Evolutionary conservation across 2,113 vertebrate genomes (phyloP), one percentile per base, ranked within the genome.

Genomic region (Sialia sialis): DNA sequence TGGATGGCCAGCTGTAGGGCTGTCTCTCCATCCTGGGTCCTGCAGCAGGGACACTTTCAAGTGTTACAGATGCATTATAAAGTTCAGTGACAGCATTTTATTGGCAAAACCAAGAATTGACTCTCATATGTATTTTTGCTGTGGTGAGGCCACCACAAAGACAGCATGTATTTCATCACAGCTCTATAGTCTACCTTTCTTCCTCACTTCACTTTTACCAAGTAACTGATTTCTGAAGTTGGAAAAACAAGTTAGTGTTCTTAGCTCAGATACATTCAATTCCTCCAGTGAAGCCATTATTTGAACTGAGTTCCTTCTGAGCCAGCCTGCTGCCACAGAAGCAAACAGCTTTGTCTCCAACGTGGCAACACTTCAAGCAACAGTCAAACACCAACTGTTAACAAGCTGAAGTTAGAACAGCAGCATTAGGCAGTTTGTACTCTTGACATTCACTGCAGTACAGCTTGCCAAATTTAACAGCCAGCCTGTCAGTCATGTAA

Each of bases 1-100:
- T 98, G 99, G 96, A 99, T 99, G 80, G 99, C 99, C 90, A 99
- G 89, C 97, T 99, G 99, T 13, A 99, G 98, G 38, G 99, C 99
- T 0, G 99, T 99, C 98, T 99, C 98, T 34, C 99, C 98, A 21
- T 99, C 99, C 95, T 98, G 98, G 5, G 99, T 99, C 96, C 99
- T 99, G 96, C 1, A 80, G 93, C 3, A 90, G 14, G 27, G 7
- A 76, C 54, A 94, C 36, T 69, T 79, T 5, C 38, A 85, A 29
- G 38, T 10, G 70, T 89, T 77, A 95, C n/a, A n/a, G 16, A 34
- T 5, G 48, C 55, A 16, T 69, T 44, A 51, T 10, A 14, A 48
- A 78, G 25, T 16, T 13, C 38, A 20, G 27, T 41, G 6, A 67
- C 17, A 92, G 30, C 4, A 46, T 17, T 25, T 84, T 3, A 39